Evolutionary conservation across 1,140 invertebrate genomes (phyloP), one percentile per base, ranked within the genome.

Genomic region (Pantala flavescens): DNA sequence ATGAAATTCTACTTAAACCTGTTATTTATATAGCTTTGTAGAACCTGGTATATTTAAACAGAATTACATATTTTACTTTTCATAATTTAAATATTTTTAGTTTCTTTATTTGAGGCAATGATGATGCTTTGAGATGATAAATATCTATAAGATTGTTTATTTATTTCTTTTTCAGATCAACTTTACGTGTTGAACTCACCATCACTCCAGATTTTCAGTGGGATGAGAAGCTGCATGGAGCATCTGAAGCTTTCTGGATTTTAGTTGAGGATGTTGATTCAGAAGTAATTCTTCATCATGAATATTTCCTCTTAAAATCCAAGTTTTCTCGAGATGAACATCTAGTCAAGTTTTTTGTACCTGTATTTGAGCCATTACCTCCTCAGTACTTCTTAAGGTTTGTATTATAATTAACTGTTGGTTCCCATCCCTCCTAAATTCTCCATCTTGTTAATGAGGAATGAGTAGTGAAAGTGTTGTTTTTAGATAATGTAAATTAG

Each of bases 201-300:
- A 96, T 99, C n/a, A 98, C 96, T 0, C 97, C 98, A 0, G 97
- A 99, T 83, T 99, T 99, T 83, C 94, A 98, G 80, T 99, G 98
- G 98, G 97, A 99, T 78, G 96, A 98, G 76, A 98, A 98, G 82
- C 85, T 97, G 28, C 97, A 99, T 82, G 96, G 96, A 0, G 90
- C 91, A 72, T 97, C 96, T 0, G 96, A 99, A 85, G 96, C 94
- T 0, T 99, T 99, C 84, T 99, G 98, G 98, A 98, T 99, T 78
- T 84, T 99, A 12, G 96, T 99, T 0, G 97, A 99, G 83, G 98
- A 99, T 83, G 97, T 99, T 0, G 97, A 99, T 84, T 95, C 94
- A 0, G 97, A 99, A 80, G 90, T 93, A 1, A 89, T 99, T 79
- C 86, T 99, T 0, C 98, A 99, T 83, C 95, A 99, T 81, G 98